These are phyloP conservation scores for Pangasius sanitwongsei DNA, from an alignment of 2,797 vertebrate species.

Conservation along the genomic window DNA sequence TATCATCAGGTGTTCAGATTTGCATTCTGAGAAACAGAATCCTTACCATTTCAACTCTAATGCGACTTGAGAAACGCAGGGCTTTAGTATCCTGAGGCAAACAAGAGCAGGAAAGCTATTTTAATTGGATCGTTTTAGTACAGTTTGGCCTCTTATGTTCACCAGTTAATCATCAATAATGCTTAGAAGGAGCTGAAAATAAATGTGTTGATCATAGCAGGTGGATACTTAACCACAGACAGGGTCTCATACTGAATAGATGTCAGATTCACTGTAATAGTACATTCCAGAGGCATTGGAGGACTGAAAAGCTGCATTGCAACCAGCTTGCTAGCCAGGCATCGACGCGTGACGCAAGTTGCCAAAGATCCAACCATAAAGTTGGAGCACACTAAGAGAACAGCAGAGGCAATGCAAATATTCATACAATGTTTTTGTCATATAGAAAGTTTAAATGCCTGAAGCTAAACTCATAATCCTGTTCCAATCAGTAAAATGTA, in stretches of 20 bases:
- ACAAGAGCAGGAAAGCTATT: background rate
- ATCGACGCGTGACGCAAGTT: constrained; percentile 61
- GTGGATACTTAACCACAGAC: constrained; percentile 67
- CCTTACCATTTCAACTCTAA: constrained; percentile 65
- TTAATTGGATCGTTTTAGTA: background rate
- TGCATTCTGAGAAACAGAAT: background rate
- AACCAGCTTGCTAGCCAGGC: constrained; percentile 67
- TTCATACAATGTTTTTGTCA: background rate
- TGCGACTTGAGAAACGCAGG: constrained; percentile 59
- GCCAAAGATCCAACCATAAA: constrained; percentile 8
- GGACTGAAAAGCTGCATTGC: constrained; percentile 50
- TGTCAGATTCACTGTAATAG: constrained; percentile 47
- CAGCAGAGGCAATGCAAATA: background rate
- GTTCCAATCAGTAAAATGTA: background rate
- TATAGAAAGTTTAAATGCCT: background rate
- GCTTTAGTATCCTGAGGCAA: constrained; percentile 68
- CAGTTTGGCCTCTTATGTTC: background rate
- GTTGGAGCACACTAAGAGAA: constrained; percentile 53
- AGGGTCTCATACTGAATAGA: constrained; percentile 70
- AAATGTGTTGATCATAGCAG: background rate
- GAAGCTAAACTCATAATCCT: background rate
- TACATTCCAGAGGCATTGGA: constrained; percentile 66
- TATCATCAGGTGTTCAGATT: background rate
- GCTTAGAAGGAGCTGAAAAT: background rate
- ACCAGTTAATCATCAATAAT: background rate